Evolutionary conservation across 2,113 vertebrate genomes (phyloP).

Genomic region (Trogon surrucura): DNA sequence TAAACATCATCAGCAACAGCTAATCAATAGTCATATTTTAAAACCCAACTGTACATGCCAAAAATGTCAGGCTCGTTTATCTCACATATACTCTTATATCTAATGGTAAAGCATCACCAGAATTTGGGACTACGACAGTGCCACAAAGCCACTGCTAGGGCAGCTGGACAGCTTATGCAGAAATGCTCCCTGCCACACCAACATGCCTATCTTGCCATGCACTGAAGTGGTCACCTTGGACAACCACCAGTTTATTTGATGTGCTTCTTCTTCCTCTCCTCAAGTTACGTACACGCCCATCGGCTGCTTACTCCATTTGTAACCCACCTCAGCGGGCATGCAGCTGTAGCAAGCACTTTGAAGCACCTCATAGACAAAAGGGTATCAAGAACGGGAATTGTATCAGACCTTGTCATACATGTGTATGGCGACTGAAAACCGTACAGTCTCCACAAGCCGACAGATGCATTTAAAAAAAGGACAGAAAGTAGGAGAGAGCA

Average conservation of each 20-base stretch:
- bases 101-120: not conserved
- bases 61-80: not conserved
- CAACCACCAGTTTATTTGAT: not conserved
- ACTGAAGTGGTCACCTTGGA: not conserved
- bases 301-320: not conserved
- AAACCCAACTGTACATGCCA: not conserved
- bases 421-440: not conserved
- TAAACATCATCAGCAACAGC: not conserved
- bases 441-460: not conserved
- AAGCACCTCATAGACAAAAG: not conserved
- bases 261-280: not conserved
- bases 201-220: rapidly evolving
- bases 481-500: not conserved
- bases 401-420: not conserved
- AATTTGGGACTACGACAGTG: not conserved
- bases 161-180: not conserved
- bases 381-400: not conserved
- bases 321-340: not conserved
- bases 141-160: not conserved
- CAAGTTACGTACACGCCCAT: rapidly evolving
- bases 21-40: not conserved
- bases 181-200: not conserved
- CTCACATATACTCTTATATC: not conserved
- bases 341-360: not conserved
- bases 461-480: not conserved